Base-by-base conservation (phyloP, 2,113 vertebrate species). In the Bungarus multicinctus region DNA sequence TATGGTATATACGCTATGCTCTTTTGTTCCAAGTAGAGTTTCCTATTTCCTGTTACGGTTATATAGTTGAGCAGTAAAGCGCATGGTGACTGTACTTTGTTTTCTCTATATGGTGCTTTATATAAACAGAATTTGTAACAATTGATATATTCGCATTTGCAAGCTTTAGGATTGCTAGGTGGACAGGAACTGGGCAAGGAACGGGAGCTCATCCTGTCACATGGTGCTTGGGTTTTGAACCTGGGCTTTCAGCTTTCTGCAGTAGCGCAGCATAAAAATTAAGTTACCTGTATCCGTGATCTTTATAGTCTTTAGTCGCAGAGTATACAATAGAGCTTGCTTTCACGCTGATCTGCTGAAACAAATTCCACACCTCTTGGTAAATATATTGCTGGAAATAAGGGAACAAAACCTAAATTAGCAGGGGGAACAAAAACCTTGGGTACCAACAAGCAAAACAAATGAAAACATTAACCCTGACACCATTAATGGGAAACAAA, bases 271-370 rank as follows among this genome's bases (percentile, higher is more conserved):
- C 47, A 47, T 7, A 47, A 10, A 16, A 55, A 25, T 58, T 81
- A 69, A 2, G 3, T 96, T 95, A 99, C 99, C 99, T 99, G 96
- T 99, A 99, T 93, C 99, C 99, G 4, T 99, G 99, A 97, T 99
- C 99, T 95, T 98, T 99, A 94, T 97, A 98, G 96, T 99, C 99
- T 96, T 99, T 99, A 34, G 99, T 98, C 14, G 99, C 98, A 0
- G 99, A 99, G 93, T 99, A 99, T 55, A 99, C 99, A 74, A 99
- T 98, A 8, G 99, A 99, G 94, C 99, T 99, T 96, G 99, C 99
- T 97, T 99, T 99, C 92, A 99, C 99, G 34, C 99, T 99, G 94
- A 99, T 99, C 97, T 99, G 99, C 97, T 99, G 99, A 96, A 99
- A 99, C 39, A 99, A 98, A 95, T 99, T 99, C 99, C 99, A 99